A percentile compares a stretch with the other conserved stretches of the same genome.
These are phyloP conservation scores for Ctenodactylus gundi DNA, from an alignment of 2,113 vertebrate species.

Conservation along the genomic window DNA sequence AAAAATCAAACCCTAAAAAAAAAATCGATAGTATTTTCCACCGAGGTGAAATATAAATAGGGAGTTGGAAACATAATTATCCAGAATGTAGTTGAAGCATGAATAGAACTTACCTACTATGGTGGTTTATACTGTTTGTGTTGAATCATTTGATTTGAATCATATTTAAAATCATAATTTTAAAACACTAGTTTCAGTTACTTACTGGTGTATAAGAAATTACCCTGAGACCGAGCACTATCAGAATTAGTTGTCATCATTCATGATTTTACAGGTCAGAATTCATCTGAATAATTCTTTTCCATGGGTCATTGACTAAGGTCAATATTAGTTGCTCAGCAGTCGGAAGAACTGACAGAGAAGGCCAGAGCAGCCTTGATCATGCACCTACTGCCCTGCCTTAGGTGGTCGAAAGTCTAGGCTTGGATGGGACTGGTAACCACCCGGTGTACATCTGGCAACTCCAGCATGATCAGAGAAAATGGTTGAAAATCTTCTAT, in stretches of 20 bases:
- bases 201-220: not conserved
- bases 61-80: not conserved
- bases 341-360: not conserved
- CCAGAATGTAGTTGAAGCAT: not conserved
- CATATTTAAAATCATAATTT: not conserved
- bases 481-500: not conserved
- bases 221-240: not conserved
- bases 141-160: not conserved
- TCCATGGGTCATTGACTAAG: not conserved
- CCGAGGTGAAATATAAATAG: not conserved
- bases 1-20: not conserved
- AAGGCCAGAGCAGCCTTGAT: not conserved
- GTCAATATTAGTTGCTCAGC: not conserved
- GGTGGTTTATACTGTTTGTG: not conserved
- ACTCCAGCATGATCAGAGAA: not conserved
- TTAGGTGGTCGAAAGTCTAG: not conserved
- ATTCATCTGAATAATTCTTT: not conserved
- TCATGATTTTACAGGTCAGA: not conserved
- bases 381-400: too few species aligned
- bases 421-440: not conserved
- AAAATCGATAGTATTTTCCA: not conserved
- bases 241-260: not conserved
- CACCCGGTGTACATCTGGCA: not conserved
- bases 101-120: not conserved
- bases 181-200: not conserved